A percentile compares a stretch with the other conserved stretches of the same genome.
Evolutionary conservation across 2,888 invertebrate genomes (phyloP).

Genomic region (Tiphia femorata): DNA sequence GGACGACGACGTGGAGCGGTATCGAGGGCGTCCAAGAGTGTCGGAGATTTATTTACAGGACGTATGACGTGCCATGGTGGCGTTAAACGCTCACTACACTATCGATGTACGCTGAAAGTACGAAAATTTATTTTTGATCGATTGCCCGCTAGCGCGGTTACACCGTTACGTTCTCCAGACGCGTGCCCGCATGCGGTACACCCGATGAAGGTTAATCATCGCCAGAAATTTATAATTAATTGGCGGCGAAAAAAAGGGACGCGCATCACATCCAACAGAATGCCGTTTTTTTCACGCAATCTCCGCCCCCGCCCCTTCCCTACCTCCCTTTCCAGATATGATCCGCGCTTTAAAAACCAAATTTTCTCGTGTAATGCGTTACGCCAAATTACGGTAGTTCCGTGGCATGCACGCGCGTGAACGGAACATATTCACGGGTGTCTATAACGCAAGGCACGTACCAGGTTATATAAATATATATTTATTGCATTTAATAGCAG

Average conservation of each 20-base stretch:
- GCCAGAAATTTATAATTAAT: conserved; percentile 37
- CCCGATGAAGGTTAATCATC: too few relatives aligned
- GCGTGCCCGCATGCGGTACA: too few relatives aligned
- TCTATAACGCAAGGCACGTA: conserved; percentile 14
- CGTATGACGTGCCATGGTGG: too few relatives aligned
- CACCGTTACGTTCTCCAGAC: too few relatives aligned
- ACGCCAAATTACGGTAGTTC: conserved; percentile 58
- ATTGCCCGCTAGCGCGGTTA: too few relatives aligned
- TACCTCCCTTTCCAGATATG: too few relatives aligned
- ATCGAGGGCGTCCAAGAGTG: neutral
- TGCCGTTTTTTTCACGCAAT: neutral
- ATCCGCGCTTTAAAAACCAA: conserved; percentile 36
- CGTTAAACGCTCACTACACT: too few relatives aligned
- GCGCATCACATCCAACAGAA: conserved; percentile 13
- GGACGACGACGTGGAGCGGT: neutral
- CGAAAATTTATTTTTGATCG: too few relatives aligned
- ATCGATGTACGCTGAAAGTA: too few relatives aligned
- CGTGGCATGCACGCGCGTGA: conserved; percentile 38
- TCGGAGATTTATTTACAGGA: neutral
- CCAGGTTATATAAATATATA: conserved; percentile 3
- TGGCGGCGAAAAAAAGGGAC: conserved; percentile 14
- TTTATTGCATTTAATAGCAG: conserved; percentile 16
- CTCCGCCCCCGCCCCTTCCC: neutral
- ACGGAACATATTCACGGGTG: conserved; percentile 18
- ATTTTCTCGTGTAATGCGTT: conserved; percentile 39